phyloP scores from a whole-genome alignment of 2,113 vertebrate genomes.

The Neodontobutis hainanensis region DNA sequence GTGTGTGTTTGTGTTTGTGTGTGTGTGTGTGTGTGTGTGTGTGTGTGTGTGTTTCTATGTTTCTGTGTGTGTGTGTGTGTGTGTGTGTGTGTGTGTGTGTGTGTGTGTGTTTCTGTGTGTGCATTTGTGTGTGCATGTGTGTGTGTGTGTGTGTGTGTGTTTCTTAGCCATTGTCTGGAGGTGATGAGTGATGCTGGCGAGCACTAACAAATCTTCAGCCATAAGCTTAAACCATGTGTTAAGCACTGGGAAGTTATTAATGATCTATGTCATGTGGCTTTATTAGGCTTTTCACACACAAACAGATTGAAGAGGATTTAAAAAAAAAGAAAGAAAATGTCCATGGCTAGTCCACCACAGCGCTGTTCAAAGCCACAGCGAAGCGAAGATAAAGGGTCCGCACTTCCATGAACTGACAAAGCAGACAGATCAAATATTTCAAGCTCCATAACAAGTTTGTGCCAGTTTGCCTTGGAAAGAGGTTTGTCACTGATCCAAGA shows the following conservation, averaged over 20 bases:
- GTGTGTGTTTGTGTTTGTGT: constrained; percentile 17
- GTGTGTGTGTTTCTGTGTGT: constrained; percentile 17
- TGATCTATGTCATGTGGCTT: no score
- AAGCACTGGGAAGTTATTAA: not conserved
- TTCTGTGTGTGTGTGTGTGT: constrained; percentile 17
- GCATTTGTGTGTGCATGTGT: constrained; percentile 18
- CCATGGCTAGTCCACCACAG: no score
- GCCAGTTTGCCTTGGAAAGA: no score
- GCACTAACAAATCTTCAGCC: constrained; percentile 44
- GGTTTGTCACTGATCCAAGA: no score
- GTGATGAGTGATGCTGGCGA: constrained; percentile 45
- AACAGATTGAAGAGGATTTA: no score
- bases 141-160: constrained; percentile 18
- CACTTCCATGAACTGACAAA: no score
- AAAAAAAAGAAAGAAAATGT: no score
- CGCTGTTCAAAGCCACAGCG: no score
- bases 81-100: constrained; percentile 19
- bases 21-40: constrained; percentile 18
- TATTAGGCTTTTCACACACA: no score
- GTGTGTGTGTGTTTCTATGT: constrained; percentile 20
- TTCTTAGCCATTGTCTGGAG: constrained; percentile 7
- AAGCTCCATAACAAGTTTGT: no score
- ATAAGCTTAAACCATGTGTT: not conserved
- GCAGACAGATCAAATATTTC: no score
- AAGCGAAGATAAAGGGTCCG: no score